Conservation (phyloP, 2,888 invertebrate species). For the Philhelius pedissequus region DNA sequence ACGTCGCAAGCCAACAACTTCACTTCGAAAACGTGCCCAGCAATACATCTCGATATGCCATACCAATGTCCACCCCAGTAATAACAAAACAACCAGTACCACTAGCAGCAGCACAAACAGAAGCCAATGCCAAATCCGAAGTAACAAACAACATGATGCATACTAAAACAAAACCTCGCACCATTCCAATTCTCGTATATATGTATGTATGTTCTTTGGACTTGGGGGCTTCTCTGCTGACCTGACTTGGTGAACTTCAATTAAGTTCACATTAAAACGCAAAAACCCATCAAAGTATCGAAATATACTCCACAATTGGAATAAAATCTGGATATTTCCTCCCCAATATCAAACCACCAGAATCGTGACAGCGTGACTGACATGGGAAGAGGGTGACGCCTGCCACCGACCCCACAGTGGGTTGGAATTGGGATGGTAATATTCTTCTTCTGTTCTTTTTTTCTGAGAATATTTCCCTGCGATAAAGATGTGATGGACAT, state of each 20-base stretch:
- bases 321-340: conserved; percentile 45
- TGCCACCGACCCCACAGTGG: no score
- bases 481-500: not conserved
- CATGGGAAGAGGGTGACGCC: not conserved
- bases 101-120: not conserved
- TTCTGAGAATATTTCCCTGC: not conserved
- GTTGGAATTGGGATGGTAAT: not conserved
- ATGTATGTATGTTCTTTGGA: not conserved
- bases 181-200: no score
- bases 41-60: conserved; percentile 10
- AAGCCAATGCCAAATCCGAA: not conserved
- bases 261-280: conserved; percentile 66
- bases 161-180: not conserved
- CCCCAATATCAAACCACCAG: not conserved
- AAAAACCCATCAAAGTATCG: conserved; percentile 68
- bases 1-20: conserved; percentile 25
- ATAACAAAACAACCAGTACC: not conserved
- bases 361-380: conserved; percentile 59
- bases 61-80: no score
- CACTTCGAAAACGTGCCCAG: conserved; percentile 52
- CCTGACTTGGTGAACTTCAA: conserved; percentile 61
- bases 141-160: conserved; percentile 5
- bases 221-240: conserved; percentile 5
- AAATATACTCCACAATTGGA: conserved; percentile 39
- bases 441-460: not conserved